Evolutionary conservation across 2,888 invertebrate species (phyloP).

Genomic region (Bembecia ichneumoniformis): DNA sequence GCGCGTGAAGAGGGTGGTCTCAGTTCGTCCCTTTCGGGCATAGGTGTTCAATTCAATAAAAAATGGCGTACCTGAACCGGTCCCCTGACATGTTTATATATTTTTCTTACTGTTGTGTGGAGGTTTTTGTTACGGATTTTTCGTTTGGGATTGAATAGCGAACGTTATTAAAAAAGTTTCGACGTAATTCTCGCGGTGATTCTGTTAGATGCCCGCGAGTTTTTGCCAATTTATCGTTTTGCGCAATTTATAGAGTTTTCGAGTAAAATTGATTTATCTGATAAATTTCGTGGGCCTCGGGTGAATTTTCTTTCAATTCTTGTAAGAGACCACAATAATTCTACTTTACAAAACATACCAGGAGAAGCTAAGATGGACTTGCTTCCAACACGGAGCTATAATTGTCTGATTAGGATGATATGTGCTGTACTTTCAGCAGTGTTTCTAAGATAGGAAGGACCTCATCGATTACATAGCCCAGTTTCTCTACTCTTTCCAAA

Average conservation of each 20-base stretch:
- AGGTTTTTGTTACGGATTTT: slow-evolving; percentile 60
- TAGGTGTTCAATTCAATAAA: slow-evolving; percentile 67
- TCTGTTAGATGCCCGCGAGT: slow-evolving; percentile 41
- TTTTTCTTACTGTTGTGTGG: slow-evolving; percentile 61
- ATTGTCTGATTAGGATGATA: too few relatives aligned
- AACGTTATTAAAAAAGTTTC: slow-evolving; percentile 69
- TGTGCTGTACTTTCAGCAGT: too few relatives aligned
- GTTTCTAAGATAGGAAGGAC: too few relatives aligned
- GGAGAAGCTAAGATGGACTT: too few relatives aligned
- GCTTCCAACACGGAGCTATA: too few relatives aligned
- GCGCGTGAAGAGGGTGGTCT: slow-evolving; percentile 41
- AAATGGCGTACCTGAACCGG: slow-evolving; percentile 69
- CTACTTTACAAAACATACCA: too few relatives aligned
- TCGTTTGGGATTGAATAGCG: slow-evolving; percentile 63
- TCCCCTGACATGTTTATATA: slow-evolving; percentile 67
- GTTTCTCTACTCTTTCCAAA: too few relatives aligned
- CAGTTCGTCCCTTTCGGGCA: slow-evolving; percentile 51
- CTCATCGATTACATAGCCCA: too few relatives aligned
- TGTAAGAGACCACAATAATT: too few relatives aligned
- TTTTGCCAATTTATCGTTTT: slow-evolving; percentile 32
- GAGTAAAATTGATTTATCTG: slow-evolving; percentile 31
- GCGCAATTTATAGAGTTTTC: slow-evolving; percentile 17
- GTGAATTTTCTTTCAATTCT: too few relatives aligned
- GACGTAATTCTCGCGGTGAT: slow-evolving; percentile 51
- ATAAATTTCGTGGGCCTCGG: too few relatives aligned